A percentile compares a stretch with the other conserved stretches of the same genome.
Conservation (phyloP, 2,797 vertebrate species). For the Bovichtus diacanthus region DNA sequence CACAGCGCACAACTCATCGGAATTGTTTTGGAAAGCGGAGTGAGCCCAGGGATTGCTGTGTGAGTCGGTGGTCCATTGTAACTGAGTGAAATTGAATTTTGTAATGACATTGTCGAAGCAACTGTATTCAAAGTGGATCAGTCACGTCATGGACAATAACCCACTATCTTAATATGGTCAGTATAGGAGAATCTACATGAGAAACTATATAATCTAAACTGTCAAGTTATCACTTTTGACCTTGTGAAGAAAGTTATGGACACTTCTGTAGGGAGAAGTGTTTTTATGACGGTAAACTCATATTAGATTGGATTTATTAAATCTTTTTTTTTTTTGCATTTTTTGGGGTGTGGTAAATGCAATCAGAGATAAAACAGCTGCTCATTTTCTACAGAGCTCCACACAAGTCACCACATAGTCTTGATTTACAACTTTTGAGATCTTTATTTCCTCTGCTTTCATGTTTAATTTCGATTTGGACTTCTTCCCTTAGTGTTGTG, state of each 20-base stretch:
- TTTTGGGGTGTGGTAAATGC: neutral
- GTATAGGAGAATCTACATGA: too few relatives aligned
- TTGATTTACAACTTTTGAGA: neutral
- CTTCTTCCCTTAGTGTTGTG: neutral
- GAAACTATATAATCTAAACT: too few relatives aligned
- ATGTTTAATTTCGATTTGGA: neutral
- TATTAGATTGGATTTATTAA: too few relatives aligned
- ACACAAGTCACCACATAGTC: neutral
- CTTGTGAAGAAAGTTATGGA: too few relatives aligned
- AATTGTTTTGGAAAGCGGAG: neutral
- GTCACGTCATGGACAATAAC: neutral
- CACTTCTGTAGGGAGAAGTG: too few relatives aligned
- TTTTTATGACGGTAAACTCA: too few relatives aligned
- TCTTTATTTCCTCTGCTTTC: slow-evolving; percentile 11
- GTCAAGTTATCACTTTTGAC: too few relatives aligned
- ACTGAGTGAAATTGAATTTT: neutral
- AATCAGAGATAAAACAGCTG: neutral
- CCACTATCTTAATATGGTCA: neutral
- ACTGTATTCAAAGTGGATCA: neutral
- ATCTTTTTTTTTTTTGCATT: neutral
- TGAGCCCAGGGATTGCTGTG: neutral
- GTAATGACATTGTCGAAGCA: neutral
- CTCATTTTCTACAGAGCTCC: neutral
- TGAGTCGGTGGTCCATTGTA: neutral
- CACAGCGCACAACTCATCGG: neutral